Base-by-base conservation (phyloP, 1,140 invertebrate genomes). In the Delia radicum region DNA sequence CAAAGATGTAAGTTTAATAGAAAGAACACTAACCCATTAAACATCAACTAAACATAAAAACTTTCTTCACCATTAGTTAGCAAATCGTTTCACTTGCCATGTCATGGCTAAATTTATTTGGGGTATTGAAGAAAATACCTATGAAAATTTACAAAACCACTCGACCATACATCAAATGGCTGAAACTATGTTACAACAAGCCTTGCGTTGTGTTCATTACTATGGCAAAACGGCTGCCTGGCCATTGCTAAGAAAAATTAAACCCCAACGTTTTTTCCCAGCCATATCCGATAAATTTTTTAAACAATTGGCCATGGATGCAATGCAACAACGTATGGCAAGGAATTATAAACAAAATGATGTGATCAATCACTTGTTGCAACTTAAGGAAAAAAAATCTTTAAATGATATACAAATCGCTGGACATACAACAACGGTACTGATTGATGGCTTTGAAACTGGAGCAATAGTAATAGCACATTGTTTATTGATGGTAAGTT, bases 371-470 rank as follows among this genome's bases (percentile, higher is more conserved):
- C 77, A 75, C 46, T 33, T 78, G 72, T 37, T 74, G 33, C 72
- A 75, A 21, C 37, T 78, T 21, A 69, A 37, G 12, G 31, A 71
- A 10, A 78, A 78, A 73, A 78, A 78, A 42, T 27, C 71, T 28
- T 69, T 78, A 31, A 78, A 27, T 37, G 72, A 33, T 27, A 31
- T 73, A 62, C 71, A 78, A 78, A 74, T 78, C 18, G 74, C 77
- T 42, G 77, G 77, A 63, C 77, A 78, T 71, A 74, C 74, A 27
- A 78, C 74, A 69, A 78, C 77, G 18, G 46, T 78, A 7, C 29
- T 78, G 72, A 75, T 78, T 42, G 77, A 78, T 62, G 77, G 77
- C 55, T 78, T 61, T 48, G 77, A 78, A 46, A 78, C 75, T 24
- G 77, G 6, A 27, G 77, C 77, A 8, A 76, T 76, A 3, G 61